Base-by-base conservation (phyloP, 2,113 vertebrate species). In the Camelus bactrianus region DNA sequence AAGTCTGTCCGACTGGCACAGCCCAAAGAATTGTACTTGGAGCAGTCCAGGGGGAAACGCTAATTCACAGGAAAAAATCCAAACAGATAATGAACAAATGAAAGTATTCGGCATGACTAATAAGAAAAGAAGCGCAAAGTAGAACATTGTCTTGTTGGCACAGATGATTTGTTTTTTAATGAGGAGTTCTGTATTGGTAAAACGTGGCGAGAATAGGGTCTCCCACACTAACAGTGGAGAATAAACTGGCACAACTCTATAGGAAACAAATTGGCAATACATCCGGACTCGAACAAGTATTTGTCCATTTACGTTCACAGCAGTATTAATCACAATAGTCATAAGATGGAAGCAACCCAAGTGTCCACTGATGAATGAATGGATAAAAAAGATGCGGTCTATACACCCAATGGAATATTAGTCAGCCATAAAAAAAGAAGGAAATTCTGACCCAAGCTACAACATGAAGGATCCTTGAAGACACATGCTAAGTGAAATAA, bases 31-130 rank as follows among this genome's bases (percentile, higher is more conserved):
- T 13, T 56, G 6, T 12, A 73, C 38, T 50, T 83, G 54, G 81
- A 62, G 24, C 26, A 32, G 35, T 46, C 30, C 6, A 17, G 58
- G 56, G 62, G 67, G 42, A 86, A 84, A 83, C 14, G 46, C 6
- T 50, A 50, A 56, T 80, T 93, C 85, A 83, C 50, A 87, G 89
- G 46, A 79, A 88, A 93, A 64, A 35, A 54, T 32, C 65, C 58
- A 76, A 35, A 13, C 14, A 14, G 58, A 30, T 42, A 38, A 50
- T 22, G 35, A 64, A 67, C 81, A 20, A 24, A 46, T 26, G 73
- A 58, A 48, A 56, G 5, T 19, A 81, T 20, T 85, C 46, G 24
- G n/a, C 67, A 75, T 64, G 32, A 35, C 20, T 67, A 50, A 32
- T 24, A 62, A 46, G 79, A 56, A 70, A 52, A 42, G 65, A 54